phyloP scores from a whole-genome alignment of 2,113 vertebrate genomes.

The Lagopus muta region DNA sequence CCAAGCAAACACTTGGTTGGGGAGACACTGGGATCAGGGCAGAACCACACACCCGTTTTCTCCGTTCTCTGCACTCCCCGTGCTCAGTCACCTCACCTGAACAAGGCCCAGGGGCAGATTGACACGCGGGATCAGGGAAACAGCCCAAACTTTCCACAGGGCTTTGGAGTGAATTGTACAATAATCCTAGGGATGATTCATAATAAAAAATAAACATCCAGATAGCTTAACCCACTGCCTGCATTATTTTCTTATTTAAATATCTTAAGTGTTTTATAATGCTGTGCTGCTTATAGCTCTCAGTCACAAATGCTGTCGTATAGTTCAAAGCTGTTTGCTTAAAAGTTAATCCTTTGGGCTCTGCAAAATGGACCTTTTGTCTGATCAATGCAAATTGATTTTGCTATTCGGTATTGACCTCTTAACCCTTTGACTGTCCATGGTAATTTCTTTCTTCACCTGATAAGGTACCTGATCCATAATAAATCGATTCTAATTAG shows the following conservation, averaged over 20 bases:
- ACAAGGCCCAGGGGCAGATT: constrained; percentile 53
- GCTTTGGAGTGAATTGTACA: constrained; percentile 65
- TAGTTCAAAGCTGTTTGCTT: constrained; percentile 91
- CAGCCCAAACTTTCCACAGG: constrained; percentile 61
- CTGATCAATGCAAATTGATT: constrained; percentile 99
- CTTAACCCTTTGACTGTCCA: constrained; percentile 88
- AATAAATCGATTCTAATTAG: constrained; percentile 99
- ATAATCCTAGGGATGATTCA: constrained; percentile 68
- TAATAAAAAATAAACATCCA: constrained; percentile 74
- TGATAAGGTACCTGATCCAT: constrained; percentile 98
- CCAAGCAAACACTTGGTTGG: constrained; percentile 33
- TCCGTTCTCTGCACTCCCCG: constrained; percentile 34
- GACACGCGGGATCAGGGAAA: constrained; percentile 64
- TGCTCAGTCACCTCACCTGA: constrained; percentile 62
- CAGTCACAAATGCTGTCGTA: constrained; percentile 77
- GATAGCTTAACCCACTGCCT: constrained; percentile 68
- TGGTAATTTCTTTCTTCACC: constrained; percentile 95
- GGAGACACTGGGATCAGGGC: constrained; percentile 1
- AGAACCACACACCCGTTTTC: not conserved
- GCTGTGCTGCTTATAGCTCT: constrained; percentile 67
- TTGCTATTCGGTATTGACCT: constrained; percentile 96
- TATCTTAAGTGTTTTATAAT: constrained; percentile 74
- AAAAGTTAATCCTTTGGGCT: constrained; percentile 95
- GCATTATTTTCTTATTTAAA: constrained; percentile 69
- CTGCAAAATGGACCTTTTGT: constrained; percentile 97